Conservation (phyloP, 2,888 invertebrate species). For the Nomada fabriciana region DNA sequence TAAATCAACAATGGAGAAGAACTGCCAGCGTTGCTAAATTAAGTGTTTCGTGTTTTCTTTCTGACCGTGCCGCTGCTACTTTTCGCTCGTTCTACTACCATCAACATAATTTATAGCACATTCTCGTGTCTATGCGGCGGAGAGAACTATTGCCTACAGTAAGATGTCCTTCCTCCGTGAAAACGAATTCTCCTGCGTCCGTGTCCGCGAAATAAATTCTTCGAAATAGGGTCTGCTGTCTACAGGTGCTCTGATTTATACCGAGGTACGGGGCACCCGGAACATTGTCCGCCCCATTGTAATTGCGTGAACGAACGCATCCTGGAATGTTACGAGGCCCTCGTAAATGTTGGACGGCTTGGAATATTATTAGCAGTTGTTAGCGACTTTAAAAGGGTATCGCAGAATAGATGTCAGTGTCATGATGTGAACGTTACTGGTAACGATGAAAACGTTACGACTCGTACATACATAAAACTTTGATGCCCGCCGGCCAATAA, state of each 20-base stretch:
- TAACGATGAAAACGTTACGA: slow-evolving; percentile 16
- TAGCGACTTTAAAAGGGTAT: slow-evolving; percentile 16
- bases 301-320: slow-evolving; percentile 8
- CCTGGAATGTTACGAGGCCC: neutral
- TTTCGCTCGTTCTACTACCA: slow-evolving; percentile 4
- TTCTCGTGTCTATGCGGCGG: slow-evolving; percentile 12
- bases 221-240: slow-evolving; percentile 37
- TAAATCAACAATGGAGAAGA: neutral
- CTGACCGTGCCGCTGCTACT: neutral
- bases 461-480: slow-evolving; percentile 22
- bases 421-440: neutral
- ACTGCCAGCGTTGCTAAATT: neutral
- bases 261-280: neutral
- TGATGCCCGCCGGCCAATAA: slow-evolving; percentile 19
- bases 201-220: slow-evolving; percentile 52
- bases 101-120: slow-evolving; percentile 43
- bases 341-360: slow-evolving; percentile 13
- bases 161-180: slow-evolving; percentile 11
- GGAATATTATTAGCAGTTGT: slow-evolving; percentile 39
- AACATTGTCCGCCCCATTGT: neutral
- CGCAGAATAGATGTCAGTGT: neutral
- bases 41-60: slow-evolving; percentile 2
- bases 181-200: slow-evolving; percentile 47
- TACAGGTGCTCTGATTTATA: slow-evolving; percentile 42
- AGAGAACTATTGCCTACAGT: slow-evolving; percentile 25